phyloP scores from a whole-genome alignment of 1,140 invertebrate species.

The Hycleus cichorii region DNA sequence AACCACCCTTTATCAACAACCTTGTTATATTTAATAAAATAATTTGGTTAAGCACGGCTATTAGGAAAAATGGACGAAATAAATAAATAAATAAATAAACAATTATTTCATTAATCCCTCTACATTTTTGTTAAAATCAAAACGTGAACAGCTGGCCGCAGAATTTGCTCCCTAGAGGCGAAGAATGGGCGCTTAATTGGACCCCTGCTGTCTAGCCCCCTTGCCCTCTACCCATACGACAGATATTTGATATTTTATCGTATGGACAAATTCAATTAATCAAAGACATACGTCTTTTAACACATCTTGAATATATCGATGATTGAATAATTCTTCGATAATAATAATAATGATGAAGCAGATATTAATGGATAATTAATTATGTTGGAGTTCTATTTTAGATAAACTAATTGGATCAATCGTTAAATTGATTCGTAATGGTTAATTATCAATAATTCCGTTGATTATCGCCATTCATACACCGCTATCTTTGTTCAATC shows the following conservation, averaged over 20 bases:
- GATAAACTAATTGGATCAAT: too few relatives aligned
- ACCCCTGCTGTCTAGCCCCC: constrained; percentile 24
- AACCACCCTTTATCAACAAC: background rate
- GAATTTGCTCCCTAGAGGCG: constrained; percentile 1
- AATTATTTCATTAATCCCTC: constrained; percentile 13
- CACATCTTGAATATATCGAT: background rate
- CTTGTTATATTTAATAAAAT: too few relatives aligned
- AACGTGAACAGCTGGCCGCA: constrained; percentile 6
- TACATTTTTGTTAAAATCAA: background rate
- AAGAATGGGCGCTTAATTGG: constrained; percentile 33
- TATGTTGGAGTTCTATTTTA: too few relatives aligned
- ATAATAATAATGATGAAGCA: too few relatives aligned
- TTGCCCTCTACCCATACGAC: background rate
- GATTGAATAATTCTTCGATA: too few relatives aligned
- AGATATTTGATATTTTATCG: background rate
- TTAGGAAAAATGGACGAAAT: background rate
- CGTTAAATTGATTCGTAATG: too few relatives aligned
- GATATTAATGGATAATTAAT: too few relatives aligned
- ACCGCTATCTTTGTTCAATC: too few relatives aligned
- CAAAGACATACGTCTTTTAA: too few relatives aligned
- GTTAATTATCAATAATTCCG: too few relatives aligned
- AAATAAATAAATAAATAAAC: constrained; percentile 6
- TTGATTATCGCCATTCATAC: too few relatives aligned
- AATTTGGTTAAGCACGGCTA: background rate
- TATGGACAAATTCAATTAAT: background rate